Base-by-base conservation (phyloP, 2,113 vertebrate species). In the Lophochroa leadbeateri region DNA sequence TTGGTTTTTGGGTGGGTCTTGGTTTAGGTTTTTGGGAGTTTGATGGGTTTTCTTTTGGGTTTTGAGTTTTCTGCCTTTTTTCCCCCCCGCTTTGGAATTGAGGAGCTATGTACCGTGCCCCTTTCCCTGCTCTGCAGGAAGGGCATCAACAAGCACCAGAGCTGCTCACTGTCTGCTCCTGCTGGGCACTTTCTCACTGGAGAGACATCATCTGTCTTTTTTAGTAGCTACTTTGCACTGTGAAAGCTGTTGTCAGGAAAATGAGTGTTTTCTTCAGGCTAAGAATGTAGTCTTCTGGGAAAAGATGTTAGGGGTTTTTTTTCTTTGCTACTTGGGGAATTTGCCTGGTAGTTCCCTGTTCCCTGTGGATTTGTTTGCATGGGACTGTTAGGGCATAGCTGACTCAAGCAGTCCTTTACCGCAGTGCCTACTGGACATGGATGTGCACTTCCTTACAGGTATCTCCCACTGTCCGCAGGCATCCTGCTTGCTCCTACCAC, bases 331-430 rank as follows among this genome's bases (percentile, higher is more conserved):
- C 17, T 74, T 70, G 60, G 74, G 69, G 23, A 60, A 41, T 72
- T 72, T 84, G 39, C 31, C 43, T 72, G 24, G 43, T 61, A 18
- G n/a, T 41, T 72, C 28, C 52, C 52, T 55, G 39, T 65, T 25
- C 7, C 7, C 1, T 13, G 21, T 53, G 39, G 31, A 64, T 39
- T 53, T 64, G n/a, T 47, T 86, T 83, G 67, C 24, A 8, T 49
- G 49, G 46, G 43, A 68, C 18, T 0, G 1, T 1, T 25, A 39
- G 0, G 6, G n/a, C 0, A 3, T 17, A 44, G 70, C 76, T 5
- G 41, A 5, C 49, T 29, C 1, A 1, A 33, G 50, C 11, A 63
- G 47, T 31, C 20, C 39, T n/a, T 72, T 9, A 15, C 14, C 44
- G 31, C 23, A 8, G 39, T 50, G 44, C 72, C 53, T 41, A 2